Conservation (phyloP, 2,113 vertebrate genomes). For the Halichoerus grypus region DNA sequence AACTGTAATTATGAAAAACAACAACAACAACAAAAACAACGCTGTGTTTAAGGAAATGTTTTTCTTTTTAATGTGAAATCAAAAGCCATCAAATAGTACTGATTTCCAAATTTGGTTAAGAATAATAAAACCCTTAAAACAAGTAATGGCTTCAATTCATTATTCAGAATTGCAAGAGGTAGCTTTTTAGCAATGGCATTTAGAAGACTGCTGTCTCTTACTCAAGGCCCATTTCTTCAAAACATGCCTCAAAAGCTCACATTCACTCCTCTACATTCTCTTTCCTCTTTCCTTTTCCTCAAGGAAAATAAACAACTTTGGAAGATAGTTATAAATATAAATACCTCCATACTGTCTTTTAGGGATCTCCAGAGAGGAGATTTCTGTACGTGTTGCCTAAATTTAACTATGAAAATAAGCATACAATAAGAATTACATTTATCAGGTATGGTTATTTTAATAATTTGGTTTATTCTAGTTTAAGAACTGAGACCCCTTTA, state of each 20-base stretch:
- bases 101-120: conserved; percentile 26
- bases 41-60: neutral
- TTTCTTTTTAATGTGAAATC: conserved; percentile 46
- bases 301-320: neutral
- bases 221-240: neutral
- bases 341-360: neutral
- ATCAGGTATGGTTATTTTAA: conserved; percentile 34
- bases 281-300: neutral
- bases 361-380: neutral
- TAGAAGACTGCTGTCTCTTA: neutral
- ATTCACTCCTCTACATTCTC: neutral
- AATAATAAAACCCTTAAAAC: neutral
- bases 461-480: conserved; percentile 53
- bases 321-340: conserved; percentile 19
- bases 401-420: conserved; percentile 43
- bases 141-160: neutral
- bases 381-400: neutral
- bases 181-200: neutral
- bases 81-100: neutral
- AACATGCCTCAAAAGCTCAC: neutral
- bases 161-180: neutral
- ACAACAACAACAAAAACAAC: neutral
- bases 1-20: neutral
- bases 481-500: neutral
- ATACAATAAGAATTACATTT: neutral